Base-by-base conservation (phyloP, 1,140 invertebrate genomes). In the Drosophila ambigua region DNA sequence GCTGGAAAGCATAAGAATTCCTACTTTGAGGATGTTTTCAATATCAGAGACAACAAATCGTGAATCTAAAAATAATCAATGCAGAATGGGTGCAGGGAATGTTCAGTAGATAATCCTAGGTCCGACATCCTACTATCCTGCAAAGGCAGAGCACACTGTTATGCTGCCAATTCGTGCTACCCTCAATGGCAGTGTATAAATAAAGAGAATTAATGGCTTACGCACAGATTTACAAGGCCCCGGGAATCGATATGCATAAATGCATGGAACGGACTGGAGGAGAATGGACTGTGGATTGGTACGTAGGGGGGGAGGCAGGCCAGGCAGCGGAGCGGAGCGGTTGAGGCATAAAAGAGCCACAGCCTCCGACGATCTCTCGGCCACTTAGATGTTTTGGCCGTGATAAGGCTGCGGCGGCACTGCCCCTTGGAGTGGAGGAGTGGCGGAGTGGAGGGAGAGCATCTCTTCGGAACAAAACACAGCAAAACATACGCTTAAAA, bases 401-500 rank as follows among this genome's bases (percentile, higher is more conserved):
- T 78, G 83, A 87, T 87, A 87, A 87, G 83, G 59, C 58, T 58
- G 58, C 59, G 31, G n/a, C 49, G 23, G 24, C 60, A 43, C 39
- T 28, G 45, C 9, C 55, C 23, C 35, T 39, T 39, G 35, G 35
- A 39, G 35, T 39, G 35, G 35, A 35, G 31, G 31, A 35, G 31
- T 9, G 9, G 9, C 3, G 35, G 11, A 13, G 35, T 11, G 66
- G 66, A 69, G 63, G 66, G 63, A 71, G 67, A 49, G 31, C 45
- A 52, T 75, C 60, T 76, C 23, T 44, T 43, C 60, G 50, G 57
- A 77, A 87, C 83, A 88, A 87, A 87, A 88, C 82, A 87, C 82
- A 88, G 83, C 83, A 88, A 88, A 87, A 87, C 79, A 88, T 83
- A 88, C 83, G 79, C 83, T 87, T 87, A 87, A 87, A 87, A 87